phyloP scores from a whole-genome alignment of 2,888 invertebrate species.

The Siphonodentalium dalli region DNA sequence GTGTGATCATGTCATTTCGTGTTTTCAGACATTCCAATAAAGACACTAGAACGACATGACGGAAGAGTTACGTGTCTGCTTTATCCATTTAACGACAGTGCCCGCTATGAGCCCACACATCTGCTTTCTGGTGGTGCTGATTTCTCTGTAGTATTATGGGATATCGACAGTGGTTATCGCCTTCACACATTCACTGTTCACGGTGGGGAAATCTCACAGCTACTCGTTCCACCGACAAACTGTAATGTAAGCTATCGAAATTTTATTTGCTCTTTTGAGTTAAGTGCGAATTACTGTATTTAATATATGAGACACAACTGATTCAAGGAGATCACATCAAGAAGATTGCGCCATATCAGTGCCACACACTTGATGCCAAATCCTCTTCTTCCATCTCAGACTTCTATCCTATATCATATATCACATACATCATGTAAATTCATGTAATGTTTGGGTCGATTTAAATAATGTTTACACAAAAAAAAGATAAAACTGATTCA shows the following conservation, averaged over 20 bases:
- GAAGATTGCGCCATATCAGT: constrained; percentile 2
- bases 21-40: constrained; percentile 42
- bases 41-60: constrained; percentile 75
- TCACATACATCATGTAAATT: too few relatives aligned
- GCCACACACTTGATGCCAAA: background rate
- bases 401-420: too few relatives aligned
- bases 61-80: constrained; percentile 93
- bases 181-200: constrained; percentile 96
- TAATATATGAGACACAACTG: too few relatives aligned
- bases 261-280: too few relatives aligned
- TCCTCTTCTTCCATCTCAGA: too few relatives aligned
- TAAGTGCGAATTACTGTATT: too few relatives aligned
- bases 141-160: constrained; percentile 97
- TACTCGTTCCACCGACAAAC: constrained; percentile 91
- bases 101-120: constrained; percentile 69
- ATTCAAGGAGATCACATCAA: too few relatives aligned
- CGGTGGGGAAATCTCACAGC: constrained; percentile 94
- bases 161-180: constrained; percentile 85
- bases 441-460: too few relatives aligned
- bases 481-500: too few relatives aligned
- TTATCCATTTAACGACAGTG: constrained; percentile 88
- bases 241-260: constrained; percentile 66
- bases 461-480: too few relatives aligned
- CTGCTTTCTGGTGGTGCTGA: constrained; percentile 95
- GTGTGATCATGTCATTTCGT: too few relatives aligned